These are phyloP conservation scores for Conistra vaccinii DNA, from an alignment of 2,888 invertebrate species.

Conservation along the genomic window DNA sequence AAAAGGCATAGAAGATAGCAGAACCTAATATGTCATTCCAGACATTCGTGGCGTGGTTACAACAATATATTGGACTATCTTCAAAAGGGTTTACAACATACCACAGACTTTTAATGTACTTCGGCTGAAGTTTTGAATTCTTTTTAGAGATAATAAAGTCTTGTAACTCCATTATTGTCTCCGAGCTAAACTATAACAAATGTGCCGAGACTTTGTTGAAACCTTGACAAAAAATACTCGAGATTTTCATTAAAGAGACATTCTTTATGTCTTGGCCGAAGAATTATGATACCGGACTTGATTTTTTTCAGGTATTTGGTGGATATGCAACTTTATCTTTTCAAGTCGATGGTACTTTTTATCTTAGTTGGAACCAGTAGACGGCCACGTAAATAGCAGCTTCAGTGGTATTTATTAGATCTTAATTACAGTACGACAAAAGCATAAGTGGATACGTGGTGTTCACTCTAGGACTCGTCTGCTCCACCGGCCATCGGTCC, in stretches of 20 bases:
- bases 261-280: conserved; percentile 8
- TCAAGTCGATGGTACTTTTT: not conserved
- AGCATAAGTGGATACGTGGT: no score
- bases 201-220: conserved; percentile 35
- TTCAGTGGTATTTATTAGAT: not conserved
- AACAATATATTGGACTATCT: conserved; percentile 26
- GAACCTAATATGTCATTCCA: conserved; percentile 31
- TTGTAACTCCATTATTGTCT: conserved; percentile 54
- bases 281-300: not conserved
- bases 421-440: no score
- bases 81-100: conserved; percentile 37
- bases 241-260: conserved; percentile 14
- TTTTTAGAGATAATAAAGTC: conserved; percentile 55
- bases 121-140: conserved; percentile 47
- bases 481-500: no score
- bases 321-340: not conserved
- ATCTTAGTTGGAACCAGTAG: not conserved
- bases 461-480: no score
- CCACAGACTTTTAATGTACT: conserved; percentile 56
- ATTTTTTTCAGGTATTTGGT: not conserved
- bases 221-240: conserved; percentile 20
- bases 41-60: not conserved
- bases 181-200: conserved; percentile 43
- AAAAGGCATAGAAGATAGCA: not conserved
- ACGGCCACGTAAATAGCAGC: not conserved